These are phyloP conservation scores for Astreopora myriophthalma DNA, from an alignment of 64 coral and sea anemone species.

Conservation along the genomic window DNA sequence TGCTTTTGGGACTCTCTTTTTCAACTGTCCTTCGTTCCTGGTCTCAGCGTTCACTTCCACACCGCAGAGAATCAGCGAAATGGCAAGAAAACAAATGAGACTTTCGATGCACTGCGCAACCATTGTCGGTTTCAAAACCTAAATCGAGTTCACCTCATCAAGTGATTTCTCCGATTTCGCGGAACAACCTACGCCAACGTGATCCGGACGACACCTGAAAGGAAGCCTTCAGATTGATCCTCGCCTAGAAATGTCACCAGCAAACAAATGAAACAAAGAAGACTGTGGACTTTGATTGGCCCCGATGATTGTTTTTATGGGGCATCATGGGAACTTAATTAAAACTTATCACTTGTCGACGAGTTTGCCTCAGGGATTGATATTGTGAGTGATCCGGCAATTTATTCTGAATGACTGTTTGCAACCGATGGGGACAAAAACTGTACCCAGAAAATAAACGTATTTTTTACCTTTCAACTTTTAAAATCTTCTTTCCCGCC, in stretches of 20 bases:
- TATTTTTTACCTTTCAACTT: too few species aligned
- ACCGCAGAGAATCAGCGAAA: background rate
- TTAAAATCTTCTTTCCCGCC: too few species aligned
- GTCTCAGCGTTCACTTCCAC: background rate
- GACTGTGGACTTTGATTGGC: background rate
- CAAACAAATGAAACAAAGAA: background rate
- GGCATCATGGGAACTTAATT: background rate
- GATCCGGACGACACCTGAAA: too few species aligned
- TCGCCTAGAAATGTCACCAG: too few species aligned
- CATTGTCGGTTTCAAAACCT: background rate
- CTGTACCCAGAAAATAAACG: too few species aligned
- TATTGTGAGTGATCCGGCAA: too few species aligned
- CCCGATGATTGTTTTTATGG: background rate
- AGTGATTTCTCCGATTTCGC: background rate
- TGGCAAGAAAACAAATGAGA: background rate
- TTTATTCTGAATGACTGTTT: too few species aligned
- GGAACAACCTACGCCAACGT: background rate
- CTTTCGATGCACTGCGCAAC: background rate
- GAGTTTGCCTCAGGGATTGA: too few species aligned
- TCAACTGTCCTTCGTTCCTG: background rate
- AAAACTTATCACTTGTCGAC: background rate
- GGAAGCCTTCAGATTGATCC: too few species aligned
- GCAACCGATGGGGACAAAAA: too few species aligned
- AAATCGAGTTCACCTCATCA: too few species aligned
- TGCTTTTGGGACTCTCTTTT: background rate